These are phyloP conservation scores for Diorhabda carinulata DNA, from an alignment of 1,140 invertebrate genomes.

Conservation along the genomic window DNA sequence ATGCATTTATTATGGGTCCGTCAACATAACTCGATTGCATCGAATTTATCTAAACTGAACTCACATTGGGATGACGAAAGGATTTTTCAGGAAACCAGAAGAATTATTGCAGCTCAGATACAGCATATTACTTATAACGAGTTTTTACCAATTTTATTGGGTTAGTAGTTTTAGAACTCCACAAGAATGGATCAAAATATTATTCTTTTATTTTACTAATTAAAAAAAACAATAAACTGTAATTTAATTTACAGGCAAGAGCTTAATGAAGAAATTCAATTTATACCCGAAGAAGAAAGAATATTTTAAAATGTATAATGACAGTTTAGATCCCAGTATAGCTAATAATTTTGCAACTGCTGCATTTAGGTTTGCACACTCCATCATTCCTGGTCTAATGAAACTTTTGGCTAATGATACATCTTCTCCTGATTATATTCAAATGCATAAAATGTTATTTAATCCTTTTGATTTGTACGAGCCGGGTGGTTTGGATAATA, in stretches of 20 bases:
- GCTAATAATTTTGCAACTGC: constrained; percentile 89
- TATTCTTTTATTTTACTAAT: too few relatives aligned
- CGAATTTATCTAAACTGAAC: constrained; percentile 62
- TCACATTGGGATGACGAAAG: constrained; percentile 79
- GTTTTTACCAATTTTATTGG: constrained; percentile 77
- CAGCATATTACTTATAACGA: constrained; percentile 89
- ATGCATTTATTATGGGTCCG: constrained; percentile 78
- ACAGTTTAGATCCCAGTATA: constrained; percentile 71
- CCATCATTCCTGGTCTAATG: constrained; percentile 69
- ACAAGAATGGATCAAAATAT: too few relatives aligned
- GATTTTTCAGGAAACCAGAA: constrained; percentile 73
- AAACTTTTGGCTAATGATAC: constrained; percentile 58
- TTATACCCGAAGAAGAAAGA: constrained; percentile 58
- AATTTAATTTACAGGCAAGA: constrained; percentile 48
- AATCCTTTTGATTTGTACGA: constrained; percentile 76
- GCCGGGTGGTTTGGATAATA: constrained; percentile 55
- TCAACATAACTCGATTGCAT: constrained; percentile 79
- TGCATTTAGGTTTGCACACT: constrained; percentile 89
- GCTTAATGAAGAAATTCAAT: constrained; percentile 55
- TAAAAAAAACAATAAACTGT: neutral
- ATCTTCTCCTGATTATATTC: constrained; percentile 61
- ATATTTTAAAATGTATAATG: constrained; percentile 66
- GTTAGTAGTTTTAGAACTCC: constrained; percentile 47
- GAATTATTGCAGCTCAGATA: constrained; percentile 77
- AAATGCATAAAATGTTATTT: constrained; percentile 76